These are phyloP conservation scores for Temnothorax nylanderi DNA, from an alignment of 1,140 invertebrate species.

Conservation along the genomic window DNA sequence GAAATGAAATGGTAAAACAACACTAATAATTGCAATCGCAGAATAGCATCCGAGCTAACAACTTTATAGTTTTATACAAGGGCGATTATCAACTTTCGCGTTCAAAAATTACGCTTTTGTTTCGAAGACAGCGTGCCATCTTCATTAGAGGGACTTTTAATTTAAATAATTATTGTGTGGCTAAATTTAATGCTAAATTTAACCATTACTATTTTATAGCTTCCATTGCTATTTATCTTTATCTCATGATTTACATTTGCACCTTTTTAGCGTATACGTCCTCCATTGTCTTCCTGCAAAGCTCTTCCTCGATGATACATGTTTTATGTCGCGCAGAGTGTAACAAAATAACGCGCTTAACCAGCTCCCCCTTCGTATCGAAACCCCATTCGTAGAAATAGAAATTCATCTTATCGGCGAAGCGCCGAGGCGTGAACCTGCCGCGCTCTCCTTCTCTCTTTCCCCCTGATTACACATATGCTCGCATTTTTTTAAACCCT, in stretches of 20 bases:
- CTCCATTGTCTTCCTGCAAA: neutral
- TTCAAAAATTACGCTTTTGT: neutral
- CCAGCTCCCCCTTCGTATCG: neutral
- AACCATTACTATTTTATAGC: neutral
- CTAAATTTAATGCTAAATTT: neutral
- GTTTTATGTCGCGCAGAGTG: neutral
- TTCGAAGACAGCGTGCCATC: neutral
- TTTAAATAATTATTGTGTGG: neutral
- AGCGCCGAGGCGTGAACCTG: constrained; percentile 9
- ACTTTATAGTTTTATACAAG: constrained; percentile 14
- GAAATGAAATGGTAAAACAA: constrained; percentile 51
- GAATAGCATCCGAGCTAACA: neutral
- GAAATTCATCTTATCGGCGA: constrained; percentile 38
- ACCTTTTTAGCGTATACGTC: neutral
- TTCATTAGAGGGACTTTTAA: neutral
- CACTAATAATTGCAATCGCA: constrained; percentile 57
- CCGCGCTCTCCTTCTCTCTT: constrained; percentile 32
- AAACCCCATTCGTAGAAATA: neutral
- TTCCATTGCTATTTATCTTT: neutral
- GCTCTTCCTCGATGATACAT: neutral
- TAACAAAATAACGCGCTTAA: constrained; percentile 11
- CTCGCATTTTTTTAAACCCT: constrained; percentile 23
- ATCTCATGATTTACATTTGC: neutral
- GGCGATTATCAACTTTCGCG: constrained; percentile 3
- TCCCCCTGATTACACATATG: constrained; percentile 28